phyloP scores from a whole-genome alignment of 2,113 vertebrate species.

The Dinomys branickii region DNA sequence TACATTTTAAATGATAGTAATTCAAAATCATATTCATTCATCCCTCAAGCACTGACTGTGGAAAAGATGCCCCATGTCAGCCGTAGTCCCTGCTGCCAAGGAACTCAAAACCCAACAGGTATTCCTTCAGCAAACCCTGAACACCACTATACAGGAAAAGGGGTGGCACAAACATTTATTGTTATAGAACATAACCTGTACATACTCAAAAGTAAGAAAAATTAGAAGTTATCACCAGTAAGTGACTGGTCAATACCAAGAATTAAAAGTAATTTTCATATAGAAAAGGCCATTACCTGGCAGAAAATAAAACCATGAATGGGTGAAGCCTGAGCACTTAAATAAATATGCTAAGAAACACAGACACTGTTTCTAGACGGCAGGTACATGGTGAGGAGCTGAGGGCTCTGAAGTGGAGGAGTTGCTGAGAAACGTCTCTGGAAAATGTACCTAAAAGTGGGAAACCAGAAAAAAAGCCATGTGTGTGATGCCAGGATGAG shows the following conservation, averaged over 20 bases:
- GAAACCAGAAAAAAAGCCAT: background rate
- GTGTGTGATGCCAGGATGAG: background rate
- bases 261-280: constrained; percentile 23
- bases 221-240: constrained; percentile 1
- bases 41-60: background rate
- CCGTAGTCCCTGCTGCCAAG: background rate
- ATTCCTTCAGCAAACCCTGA: background rate
- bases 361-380: background rate
- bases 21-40: background rate
- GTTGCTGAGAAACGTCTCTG: background rate
- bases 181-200: background rate
- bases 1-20: background rate
- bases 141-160: background rate
- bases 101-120: background rate
- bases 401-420: background rate
- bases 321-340: background rate
- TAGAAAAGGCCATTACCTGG: background rate
- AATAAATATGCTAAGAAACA: background rate
- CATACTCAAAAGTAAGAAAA: background rate
- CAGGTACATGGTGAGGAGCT: background rate
- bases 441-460: background rate
- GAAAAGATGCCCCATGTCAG: background rate
- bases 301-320: background rate
- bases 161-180: background rate
- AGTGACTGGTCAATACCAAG: background rate